phyloP scores from a whole-genome alignment of 2,797 vertebrate species.

The Phyllotis vaccarum region DNA sequence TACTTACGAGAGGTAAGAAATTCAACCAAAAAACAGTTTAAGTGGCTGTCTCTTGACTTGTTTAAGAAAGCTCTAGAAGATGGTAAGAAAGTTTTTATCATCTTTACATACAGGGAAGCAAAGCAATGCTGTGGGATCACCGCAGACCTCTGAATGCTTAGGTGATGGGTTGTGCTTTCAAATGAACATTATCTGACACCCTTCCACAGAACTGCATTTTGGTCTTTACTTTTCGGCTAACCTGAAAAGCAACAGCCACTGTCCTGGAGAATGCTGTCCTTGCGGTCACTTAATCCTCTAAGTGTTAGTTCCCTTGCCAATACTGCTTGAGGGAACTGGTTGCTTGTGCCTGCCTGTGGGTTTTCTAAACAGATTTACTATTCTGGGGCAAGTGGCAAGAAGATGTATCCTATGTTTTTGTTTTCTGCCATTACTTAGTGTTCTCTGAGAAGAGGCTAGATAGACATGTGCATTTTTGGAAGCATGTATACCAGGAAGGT shows the following conservation, averaged over 20 bases:
- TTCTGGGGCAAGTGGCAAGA: constrained; percentile 38
- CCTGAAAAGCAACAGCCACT: not conserved
- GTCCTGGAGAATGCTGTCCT: not conserved
- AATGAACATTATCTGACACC: not conserved
- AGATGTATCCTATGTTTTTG: not conserved
- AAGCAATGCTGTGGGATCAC: not conserved
- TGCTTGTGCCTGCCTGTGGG: not conserved
- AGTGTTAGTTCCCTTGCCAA: not conserved
- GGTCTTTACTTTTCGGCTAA: not conserved
- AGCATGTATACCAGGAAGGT: not conserved
- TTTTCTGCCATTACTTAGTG: not conserved
- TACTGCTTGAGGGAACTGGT: not conserved
- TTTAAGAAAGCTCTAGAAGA: not conserved
- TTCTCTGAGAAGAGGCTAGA: constrained; percentile 38
- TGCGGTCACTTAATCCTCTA: not conserved
- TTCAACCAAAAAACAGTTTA: constrained; percentile 40
- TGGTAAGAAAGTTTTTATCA: not conserved
- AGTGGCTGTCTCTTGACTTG: not conserved
- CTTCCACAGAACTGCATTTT: constrained; percentile 41
- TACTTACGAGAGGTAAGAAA: not conserved
- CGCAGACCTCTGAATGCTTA: not conserved
- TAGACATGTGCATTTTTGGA: not conserved
- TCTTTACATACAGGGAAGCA: not conserved
- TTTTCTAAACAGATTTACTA: constrained; percentile 34
- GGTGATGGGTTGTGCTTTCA: constrained; percentile 4